Percentiles rank a stretch among this genome's conserved stretches.
Evolutionary conservation across 1,140 invertebrate genomes (phyloP).

Genomic region (Tigriopus japonicus): DNA sequence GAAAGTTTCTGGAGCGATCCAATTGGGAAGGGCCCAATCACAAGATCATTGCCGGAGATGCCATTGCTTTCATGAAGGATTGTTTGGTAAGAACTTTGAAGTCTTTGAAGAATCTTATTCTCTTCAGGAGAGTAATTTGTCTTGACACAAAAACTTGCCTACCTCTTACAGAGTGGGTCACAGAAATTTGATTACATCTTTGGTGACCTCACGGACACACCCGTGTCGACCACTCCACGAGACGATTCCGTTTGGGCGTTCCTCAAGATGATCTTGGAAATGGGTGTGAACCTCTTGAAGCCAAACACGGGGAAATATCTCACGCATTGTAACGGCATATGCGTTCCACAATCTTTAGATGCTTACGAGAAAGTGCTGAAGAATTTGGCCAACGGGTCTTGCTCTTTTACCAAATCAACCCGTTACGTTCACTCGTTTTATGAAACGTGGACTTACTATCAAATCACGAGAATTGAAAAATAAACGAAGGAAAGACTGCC

Average conservation of each 20-base stretch:
- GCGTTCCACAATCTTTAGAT: neutral
- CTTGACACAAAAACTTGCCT: no score
- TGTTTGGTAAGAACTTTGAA: neutral
- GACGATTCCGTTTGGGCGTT: neutral
- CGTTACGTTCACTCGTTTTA: neutral
- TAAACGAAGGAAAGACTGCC: neutral
- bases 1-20: neutral
- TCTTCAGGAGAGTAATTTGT: no score
- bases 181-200: neutral
- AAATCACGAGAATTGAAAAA: slow-evolving; percentile 1
- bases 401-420: neutral
- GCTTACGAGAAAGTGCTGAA: slow-evolving; percentile 1
- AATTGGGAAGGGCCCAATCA: slow-evolving; percentile 5
- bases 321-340: slow-evolving; percentile 1
- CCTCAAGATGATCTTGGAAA: neutral
- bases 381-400: neutral
- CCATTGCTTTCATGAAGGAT: slow-evolving; percentile 6
- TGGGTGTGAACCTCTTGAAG: neutral
- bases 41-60: slow-evolving; percentile 7
- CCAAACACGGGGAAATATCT: slow-evolving; percentile 3
- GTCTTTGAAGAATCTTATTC: no score
- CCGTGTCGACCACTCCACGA: neutral
- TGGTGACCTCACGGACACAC: slow-evolving; percentile 5
- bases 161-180: no score
- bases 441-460: slow-evolving; percentile 7